Conservation (phyloP, 2,113 vertebrate genomes). For the Pongo abelii region DNA sequence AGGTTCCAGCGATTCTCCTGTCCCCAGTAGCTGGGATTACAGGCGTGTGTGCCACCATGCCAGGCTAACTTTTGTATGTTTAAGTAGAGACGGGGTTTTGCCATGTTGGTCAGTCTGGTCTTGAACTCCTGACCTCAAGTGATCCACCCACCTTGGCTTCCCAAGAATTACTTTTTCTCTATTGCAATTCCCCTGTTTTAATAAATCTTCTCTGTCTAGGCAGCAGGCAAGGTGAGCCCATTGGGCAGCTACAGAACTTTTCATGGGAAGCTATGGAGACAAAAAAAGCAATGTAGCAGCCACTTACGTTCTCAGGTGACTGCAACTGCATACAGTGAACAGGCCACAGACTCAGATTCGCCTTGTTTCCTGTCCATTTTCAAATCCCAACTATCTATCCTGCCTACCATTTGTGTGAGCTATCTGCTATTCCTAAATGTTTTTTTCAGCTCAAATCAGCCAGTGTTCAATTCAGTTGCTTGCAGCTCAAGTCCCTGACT, state of each 20-base stretch:
- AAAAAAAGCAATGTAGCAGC: not conserved
- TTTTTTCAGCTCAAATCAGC: not conserved
- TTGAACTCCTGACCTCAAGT: too few species aligned
- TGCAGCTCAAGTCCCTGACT: not conserved
- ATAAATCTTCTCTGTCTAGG: too few species aligned
- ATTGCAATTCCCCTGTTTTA: too few species aligned
- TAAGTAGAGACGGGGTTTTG: too few species aligned
- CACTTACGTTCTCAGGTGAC: not conserved
- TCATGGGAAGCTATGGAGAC: not conserved
- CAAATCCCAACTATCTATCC: not conserved
- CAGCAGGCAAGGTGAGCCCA: too few species aligned
- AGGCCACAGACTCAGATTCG: not conserved
- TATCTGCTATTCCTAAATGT: not conserved
- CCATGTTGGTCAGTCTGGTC: too few species aligned
- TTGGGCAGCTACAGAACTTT: not conserved
- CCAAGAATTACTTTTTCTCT: too few species aligned
- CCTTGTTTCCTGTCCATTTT: not conserved
- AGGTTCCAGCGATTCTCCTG: too few species aligned
- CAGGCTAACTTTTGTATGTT: too few species aligned
- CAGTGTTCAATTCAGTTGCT: not conserved
- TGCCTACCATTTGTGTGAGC: not conserved
- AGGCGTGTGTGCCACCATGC: too few species aligned
- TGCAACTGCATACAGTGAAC: not conserved
- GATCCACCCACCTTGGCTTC: too few species aligned
- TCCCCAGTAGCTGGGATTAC: too few species aligned